Conservation (phyloP, 2,888 invertebrate genomes). For the Mactromeris polynyma region DNA sequence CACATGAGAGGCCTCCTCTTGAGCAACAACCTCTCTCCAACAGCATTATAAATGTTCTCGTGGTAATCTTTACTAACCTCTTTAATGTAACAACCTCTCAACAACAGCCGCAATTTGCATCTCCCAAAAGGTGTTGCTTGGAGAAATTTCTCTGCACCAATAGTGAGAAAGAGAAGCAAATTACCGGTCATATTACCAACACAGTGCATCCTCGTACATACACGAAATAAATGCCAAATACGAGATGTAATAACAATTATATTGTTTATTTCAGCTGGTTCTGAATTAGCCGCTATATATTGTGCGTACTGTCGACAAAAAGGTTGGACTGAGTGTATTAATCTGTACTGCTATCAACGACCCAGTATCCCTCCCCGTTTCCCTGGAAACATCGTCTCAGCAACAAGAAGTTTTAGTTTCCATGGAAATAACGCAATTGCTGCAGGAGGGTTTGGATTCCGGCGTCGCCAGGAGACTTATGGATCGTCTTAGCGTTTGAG, state of each 20-base stretch:
- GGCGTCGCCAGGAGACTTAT: neutral
- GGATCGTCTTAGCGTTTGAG: neutral
- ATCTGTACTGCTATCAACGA: neutral
- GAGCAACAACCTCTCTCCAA: too few relatives aligned
- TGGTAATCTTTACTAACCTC: too few relatives aligned
- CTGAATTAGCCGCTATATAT: neutral
- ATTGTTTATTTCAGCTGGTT: neutral
- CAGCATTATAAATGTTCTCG: too few relatives aligned
- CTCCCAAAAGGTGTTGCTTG: too few relatives aligned
- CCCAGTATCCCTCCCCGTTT: too few relatives aligned
- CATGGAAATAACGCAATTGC: neutral
- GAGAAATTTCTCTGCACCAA: too few relatives aligned
- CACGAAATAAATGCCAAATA: neutral
- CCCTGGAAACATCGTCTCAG: neutral
- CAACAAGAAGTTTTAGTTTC: neutral
- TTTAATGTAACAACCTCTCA: too few relatives aligned
- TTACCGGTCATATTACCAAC: too few relatives aligned
- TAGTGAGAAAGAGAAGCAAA: too few relatives aligned
- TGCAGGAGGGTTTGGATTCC: neutral
- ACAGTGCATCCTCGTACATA: too few relatives aligned
- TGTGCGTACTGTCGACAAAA: constrained; percentile 28
- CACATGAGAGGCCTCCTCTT: too few relatives aligned
- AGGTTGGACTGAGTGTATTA: constrained; percentile 9
- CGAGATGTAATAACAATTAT: neutral
- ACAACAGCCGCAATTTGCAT: too few relatives aligned